Percentiles rank a stretch among this genome's conserved stretches.
phyloP scores from a whole-genome alignment of 2,113 vertebrate genomes.

The Myotis davidii region DNA sequence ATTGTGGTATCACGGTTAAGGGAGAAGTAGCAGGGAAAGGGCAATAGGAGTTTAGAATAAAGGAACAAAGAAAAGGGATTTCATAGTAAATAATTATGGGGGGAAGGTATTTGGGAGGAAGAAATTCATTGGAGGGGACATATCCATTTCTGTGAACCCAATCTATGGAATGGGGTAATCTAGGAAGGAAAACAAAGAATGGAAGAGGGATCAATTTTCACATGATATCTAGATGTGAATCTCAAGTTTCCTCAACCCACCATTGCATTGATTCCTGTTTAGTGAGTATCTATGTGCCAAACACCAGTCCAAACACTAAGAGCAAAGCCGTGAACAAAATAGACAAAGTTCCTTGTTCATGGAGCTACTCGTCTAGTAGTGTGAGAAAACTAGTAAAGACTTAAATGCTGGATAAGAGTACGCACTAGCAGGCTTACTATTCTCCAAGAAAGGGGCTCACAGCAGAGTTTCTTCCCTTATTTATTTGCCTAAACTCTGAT shows the following conservation, averaged over 20 bases:
- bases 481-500: neutral
- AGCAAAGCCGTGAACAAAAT: neutral
- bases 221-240: neutral
- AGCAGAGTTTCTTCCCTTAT: neutral
- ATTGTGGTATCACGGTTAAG: neutral
- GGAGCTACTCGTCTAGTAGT: neutral
- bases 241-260: neutral
- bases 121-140: slow-evolving; percentile 7
- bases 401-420: neutral
- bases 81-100: neutral
- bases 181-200: neutral
- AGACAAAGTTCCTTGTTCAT: neutral
- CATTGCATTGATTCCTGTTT: neutral
- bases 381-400: neutral
- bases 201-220: neutral
- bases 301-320: neutral
- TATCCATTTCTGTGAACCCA: neutral
- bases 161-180: neutral
- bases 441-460: neutral
- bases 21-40: neutral
- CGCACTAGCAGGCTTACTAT: neutral
- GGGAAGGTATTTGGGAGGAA: neutral
- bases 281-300: neutral
- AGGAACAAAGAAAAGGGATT: neutral
- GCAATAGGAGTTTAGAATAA: neutral